A percentile compares a stretch with the other conserved stretches of the same genome.
Evolutionary conservation across 2,797 vertebrate genomes (phyloP).

Genomic region (Cyclopterus lumpus): DNA sequence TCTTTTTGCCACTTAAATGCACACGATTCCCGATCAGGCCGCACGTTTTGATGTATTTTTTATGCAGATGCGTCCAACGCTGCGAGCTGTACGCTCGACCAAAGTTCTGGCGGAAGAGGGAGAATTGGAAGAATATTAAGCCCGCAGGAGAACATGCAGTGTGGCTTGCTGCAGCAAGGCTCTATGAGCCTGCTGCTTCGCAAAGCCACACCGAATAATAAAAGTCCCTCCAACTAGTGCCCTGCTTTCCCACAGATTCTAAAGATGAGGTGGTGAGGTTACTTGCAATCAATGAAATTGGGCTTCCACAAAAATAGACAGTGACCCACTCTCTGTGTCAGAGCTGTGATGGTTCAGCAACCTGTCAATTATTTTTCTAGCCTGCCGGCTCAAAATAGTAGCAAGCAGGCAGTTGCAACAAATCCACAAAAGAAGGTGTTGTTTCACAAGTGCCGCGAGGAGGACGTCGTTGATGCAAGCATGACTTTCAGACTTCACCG

Average conservation of each 20-base stretch:
- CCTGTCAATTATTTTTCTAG: constrained; percentile 47
- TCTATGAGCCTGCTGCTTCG: too few relatives aligned
- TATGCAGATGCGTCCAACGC: too few relatives aligned
- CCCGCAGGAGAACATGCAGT: too few relatives aligned
- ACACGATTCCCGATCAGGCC: too few relatives aligned
- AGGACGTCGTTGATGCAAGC: not conserved
- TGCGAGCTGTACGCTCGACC: too few relatives aligned
- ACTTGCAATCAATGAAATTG: constrained; percentile 46
- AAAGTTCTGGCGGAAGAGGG: too few relatives aligned
- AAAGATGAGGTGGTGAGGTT: not conserved
- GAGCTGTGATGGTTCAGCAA: constrained; percentile 19
- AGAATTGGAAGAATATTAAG: too few relatives aligned
- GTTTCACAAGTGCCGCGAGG: not conserved
- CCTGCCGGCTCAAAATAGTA: constrained; percentile 19
- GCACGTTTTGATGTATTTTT: too few relatives aligned
- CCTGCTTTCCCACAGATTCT: constrained; percentile 6
- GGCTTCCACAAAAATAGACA: constrained; percentile 42
- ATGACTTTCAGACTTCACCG: not conserved
- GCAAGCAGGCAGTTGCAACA: not conserved
- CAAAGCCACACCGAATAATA: too few relatives aligned
- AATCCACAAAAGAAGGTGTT: not conserved
- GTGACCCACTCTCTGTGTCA: constrained; percentile 37
- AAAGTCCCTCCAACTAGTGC: not conserved
- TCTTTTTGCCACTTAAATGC: too few relatives aligned
- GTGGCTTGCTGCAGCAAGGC: too few relatives aligned